phyloP scores from a whole-genome alignment of 2,888 invertebrate species.

The Ramazzottius varieornatus region DNA sequence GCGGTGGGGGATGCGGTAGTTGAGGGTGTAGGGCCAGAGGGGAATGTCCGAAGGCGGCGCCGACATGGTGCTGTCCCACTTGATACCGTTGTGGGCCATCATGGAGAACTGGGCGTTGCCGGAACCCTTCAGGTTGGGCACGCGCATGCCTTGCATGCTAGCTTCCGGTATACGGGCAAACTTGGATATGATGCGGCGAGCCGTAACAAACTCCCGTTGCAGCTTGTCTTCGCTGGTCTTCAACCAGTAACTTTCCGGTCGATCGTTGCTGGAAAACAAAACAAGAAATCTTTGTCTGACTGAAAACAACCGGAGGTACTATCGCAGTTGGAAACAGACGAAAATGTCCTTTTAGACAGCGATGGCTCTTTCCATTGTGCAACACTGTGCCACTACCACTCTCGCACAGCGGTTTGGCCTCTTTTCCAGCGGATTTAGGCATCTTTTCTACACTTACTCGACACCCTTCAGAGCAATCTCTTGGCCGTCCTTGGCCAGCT shows the following conservation, averaged over 20 bases:
- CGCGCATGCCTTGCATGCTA: background rate
- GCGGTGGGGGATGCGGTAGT: background rate
- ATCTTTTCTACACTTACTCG: background rate
- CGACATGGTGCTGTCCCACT: background rate
- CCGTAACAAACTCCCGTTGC: background rate
- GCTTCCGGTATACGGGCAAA: background rate
- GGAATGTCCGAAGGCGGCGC: background rate
- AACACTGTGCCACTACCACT: no score
- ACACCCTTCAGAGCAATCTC: background rate
- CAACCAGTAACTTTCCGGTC: background rate
- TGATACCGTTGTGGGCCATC: conserved; percentile 2
- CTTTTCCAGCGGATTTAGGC: no score
- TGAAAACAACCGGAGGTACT: no score
- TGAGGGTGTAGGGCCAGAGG: conserved; percentile 1
- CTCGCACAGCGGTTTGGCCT: no score
- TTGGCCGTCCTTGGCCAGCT: background rate
- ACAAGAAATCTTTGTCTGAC: background rate
- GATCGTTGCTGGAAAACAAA: background rate
- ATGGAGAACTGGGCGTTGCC: conserved; percentile 3
- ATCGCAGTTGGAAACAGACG: no score
- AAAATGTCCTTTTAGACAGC: no score
- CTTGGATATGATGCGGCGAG: background rate
- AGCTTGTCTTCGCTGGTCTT: background rate
- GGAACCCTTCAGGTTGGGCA: background rate
- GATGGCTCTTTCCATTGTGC: no score